phyloP scores from a whole-genome alignment of 2,797 vertebrate species.

The Aplochiton taeniatus region DNA sequence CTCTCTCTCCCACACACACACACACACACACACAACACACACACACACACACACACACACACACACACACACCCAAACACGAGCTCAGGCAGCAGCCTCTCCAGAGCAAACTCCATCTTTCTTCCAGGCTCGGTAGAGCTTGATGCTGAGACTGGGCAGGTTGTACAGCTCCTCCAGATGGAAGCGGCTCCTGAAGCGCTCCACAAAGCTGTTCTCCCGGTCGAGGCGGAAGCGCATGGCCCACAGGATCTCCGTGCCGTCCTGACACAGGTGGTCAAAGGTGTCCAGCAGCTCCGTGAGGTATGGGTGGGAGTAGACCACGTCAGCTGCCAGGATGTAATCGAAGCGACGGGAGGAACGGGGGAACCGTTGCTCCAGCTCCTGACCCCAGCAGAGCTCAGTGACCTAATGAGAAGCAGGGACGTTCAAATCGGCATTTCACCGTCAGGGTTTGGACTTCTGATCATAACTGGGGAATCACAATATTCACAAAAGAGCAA shows the following conservation, averaged over 20 bases:
- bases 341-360: constrained; percentile 79
- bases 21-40: constrained; percentile 6
- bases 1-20: constrained; percentile 4
- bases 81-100: constrained; percentile 41
- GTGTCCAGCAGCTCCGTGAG: constrained; percentile 89
- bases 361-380: constrained; percentile 85
- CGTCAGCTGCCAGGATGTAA: constrained; percentile 93
- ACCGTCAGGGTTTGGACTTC: not conserved
- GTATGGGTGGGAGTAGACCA: constrained; percentile 90
- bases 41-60: constrained; percentile 8
- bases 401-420: constrained; percentile 67
- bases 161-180: constrained; percentile 84
- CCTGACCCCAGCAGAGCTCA: constrained; percentile 87
- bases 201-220: constrained; percentile 88
- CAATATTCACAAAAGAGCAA: not conserved
- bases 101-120: constrained; percentile 26
- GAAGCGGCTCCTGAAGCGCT: constrained; percentile 82
- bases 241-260: constrained; percentile 90
- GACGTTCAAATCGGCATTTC: too few relatives aligned
- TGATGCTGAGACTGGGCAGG: constrained; percentile 89
- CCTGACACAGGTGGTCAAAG: constrained; percentile 88
- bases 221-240: constrained; percentile 92
- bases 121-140: constrained; percentile 86
- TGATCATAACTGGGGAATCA: not conserved
- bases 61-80: constrained; percentile 2